Base-by-base conservation (phyloP, 2,113 vertebrate genomes). In the Menura novaehollandiae region DNA sequence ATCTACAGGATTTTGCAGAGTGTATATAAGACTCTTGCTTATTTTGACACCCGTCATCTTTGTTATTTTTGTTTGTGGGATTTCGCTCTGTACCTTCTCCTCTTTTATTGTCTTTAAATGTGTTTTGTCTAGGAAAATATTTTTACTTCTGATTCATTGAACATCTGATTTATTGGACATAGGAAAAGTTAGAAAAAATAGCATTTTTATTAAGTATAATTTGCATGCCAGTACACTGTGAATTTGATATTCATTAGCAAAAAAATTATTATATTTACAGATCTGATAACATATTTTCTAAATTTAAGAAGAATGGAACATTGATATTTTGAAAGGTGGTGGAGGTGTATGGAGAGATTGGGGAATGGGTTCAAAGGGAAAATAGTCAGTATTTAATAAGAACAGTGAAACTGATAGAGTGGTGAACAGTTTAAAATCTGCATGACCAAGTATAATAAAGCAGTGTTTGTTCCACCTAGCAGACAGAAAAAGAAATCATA, bases 121-220 rank as follows among this genome's bases (percentile, higher is more conserved):
- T 92, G 23, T 66, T 77, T 85, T 69, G 13, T 91, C 27, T 67
- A 18, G 13, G 16, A 75, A 82, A 68, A 82, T 68, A 60, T 60
- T 20, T 53, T 60, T 53, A 13, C 9, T 39, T 82, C 66, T 82
- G 60, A 51, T 27, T 59, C n/a, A 39, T 55, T 89, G 74, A 83
- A 63, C 59, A 17, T 75, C 76, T 95, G 85, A 95, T 93, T 93
- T 96, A 89, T 78, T 94, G 22, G 58, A 74, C 41, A 39, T 7
- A 72, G 35, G 20, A 91, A 93, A 93, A 67, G 46, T 95, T 23
- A 11, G 75, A 85, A 76, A 95, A 91, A 58, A 6, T 8, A 75
- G 2, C 13, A 15, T 89, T 30, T 47, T 93, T 88, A 81, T 51
- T 86, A 18, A 86, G 13, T 88, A 41, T 75, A 72, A 47, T 78